Evolutionary conservation across 92 coral and sea anemone species (phyloP).

Genomic region (Epizoanthus scotinus): DNA sequence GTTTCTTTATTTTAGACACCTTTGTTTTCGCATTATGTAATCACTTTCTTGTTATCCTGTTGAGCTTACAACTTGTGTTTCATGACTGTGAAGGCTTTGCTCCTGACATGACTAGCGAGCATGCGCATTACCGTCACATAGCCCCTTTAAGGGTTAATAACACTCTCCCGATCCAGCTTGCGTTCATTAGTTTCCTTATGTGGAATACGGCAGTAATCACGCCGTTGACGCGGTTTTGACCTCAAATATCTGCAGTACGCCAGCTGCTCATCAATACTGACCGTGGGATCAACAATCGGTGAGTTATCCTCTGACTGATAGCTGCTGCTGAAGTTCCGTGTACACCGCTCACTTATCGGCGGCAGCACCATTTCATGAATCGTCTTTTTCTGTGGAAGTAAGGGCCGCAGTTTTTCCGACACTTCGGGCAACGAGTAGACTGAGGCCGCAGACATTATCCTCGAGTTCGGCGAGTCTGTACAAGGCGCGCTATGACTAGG

Average conservation of each 20-base stretch:
- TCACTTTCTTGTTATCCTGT: too few relatives aligned
- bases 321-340: slow-evolving; percentile 38
- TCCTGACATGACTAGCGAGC: too few relatives aligned
- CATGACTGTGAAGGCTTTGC: too few relatives aligned
- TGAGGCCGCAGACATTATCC: not conserved
- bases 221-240: not conserved
- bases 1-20: too few relatives aligned
- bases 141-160: not conserved
- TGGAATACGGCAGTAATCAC: not conserved
- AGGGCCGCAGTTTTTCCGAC: slow-evolving; percentile 46
- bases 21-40: too few relatives aligned
- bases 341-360: slow-evolving; percentile 48
- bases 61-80: too few relatives aligned
- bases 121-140: too few relatives aligned
- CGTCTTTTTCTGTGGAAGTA: slow-evolving; percentile 50
- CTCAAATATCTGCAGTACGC: slow-evolving; percentile 56
- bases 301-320: slow-evolving; percentile 19
- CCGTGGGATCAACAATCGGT: slow-evolving; percentile 19
- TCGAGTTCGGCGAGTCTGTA: not conserved
- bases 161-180: not conserved
- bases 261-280: slow-evolving; percentile 18
- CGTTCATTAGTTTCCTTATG: not conserved
- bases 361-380: slow-evolving; percentile 54
- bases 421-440: slow-evolving; percentile 22
- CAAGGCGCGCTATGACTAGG: not conserved